Evolutionary conservation across 2,113 vertebrate species (phyloP).

Genomic region (Oncorhynchus gorbuscha): DNA sequence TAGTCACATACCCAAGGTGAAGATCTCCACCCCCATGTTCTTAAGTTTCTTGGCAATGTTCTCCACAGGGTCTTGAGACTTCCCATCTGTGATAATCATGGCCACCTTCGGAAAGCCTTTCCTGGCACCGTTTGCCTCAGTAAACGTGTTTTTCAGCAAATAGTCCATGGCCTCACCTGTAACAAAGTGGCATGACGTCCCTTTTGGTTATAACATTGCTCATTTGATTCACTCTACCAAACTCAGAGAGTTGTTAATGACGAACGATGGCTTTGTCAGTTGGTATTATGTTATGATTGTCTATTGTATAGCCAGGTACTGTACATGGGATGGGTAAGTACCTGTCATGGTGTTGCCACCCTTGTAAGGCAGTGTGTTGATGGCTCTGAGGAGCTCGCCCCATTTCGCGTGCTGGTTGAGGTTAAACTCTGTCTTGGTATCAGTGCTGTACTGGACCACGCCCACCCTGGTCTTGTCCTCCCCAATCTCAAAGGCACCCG

Average conservation of each 20-base stretch:
- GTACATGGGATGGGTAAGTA: conserved; percentile 18
- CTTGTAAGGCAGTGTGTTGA: conserved; percentile 86
- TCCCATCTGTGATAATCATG: conserved; percentile 89
- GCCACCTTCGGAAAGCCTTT: conserved; percentile 88
- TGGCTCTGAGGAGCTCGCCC: conserved; percentile 81
- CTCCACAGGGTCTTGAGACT: conserved; percentile 87
- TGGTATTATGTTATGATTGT: too few relatives aligned
- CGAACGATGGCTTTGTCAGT: too few relatives aligned
- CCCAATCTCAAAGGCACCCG: conserved; percentile 88
- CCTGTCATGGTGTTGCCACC: conserved; percentile 91
- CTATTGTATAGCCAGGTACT: too few relatives aligned
- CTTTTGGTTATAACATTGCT: neutral
- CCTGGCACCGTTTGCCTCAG: conserved; percentile 82
- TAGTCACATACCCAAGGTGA: conserved; percentile 85
- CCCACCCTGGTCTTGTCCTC: conserved; percentile 87
- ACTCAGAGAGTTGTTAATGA: too few relatives aligned
- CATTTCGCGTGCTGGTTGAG: conserved; percentile 81
- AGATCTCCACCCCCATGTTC: conserved; percentile 89
- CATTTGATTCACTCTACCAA: too few relatives aligned
- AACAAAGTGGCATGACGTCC: conserved; percentile 21
- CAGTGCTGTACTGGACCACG: conserved; percentile 88
- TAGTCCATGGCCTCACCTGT: conserved; percentile 87
- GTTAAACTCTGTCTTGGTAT: conserved; percentile 85
- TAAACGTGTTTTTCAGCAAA: conserved; percentile 82
- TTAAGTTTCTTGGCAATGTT: conserved; percentile 81